Conservation (phyloP, 2,888 invertebrate species). For the Caenorhabditis sp. region DNA sequence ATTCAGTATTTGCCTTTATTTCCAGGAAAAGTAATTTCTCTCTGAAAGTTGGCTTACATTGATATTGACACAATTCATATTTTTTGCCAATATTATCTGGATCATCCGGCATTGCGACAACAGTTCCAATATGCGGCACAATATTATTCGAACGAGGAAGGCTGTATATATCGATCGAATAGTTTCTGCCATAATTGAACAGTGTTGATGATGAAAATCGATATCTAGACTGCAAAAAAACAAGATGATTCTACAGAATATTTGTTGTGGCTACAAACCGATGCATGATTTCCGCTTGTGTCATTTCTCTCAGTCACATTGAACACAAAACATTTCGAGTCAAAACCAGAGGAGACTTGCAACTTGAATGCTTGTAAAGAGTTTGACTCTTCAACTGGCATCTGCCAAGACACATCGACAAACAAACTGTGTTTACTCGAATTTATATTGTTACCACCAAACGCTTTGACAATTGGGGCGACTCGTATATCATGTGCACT, state of each 20-base stretch:
- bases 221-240: constrained; percentile 63
- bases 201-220: constrained; percentile 65
- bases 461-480: constrained; percentile 60
- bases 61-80: neutral
- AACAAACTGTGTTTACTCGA: constrained; percentile 56
- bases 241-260: neutral
- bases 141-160: constrained; percentile 45
- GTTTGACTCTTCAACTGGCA: constrained; percentile 44
- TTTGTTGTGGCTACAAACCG: constrained; percentile 2
- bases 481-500: constrained; percentile 67
- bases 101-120: constrained; percentile 61
- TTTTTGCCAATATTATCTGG: constrained; percentile 48
- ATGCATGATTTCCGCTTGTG: constrained; percentile 37
- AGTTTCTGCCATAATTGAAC: constrained; percentile 60
- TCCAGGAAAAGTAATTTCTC: no score
- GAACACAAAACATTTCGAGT: constrained; percentile 61
- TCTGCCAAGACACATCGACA: constrained; percentile 69
- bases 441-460: constrained; percentile 34
- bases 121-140: constrained; percentile 41
- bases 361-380: constrained; percentile 61
- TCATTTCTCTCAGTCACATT: constrained; percentile 54
- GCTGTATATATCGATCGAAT: constrained; percentile 55
- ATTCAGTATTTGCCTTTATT: no score
- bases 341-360: constrained; percentile 49
- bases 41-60: neutral